Percentiles rank a stretch among this genome's conserved stretches.
phyloP scores from a whole-genome alignment of 2,888 invertebrate genomes.

The Sarcophaga rosellei region DNA sequence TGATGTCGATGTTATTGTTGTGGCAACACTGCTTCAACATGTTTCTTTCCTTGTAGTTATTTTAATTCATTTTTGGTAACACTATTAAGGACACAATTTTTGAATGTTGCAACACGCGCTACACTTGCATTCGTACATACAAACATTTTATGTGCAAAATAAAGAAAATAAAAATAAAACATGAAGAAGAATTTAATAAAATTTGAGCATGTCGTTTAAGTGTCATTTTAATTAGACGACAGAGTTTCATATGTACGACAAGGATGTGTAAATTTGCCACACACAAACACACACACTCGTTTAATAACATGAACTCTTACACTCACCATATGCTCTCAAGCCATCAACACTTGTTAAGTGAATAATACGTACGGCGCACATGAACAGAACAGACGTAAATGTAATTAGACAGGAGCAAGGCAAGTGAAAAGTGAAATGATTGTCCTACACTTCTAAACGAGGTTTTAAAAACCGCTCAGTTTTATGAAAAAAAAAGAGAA shows the following conservation, averaged over 20 bases:
- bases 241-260: background rate
- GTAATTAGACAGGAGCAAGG: slow-evolving; percentile 5
- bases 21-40: no score
- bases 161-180: no score
- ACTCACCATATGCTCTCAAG: background rate
- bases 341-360: background rate
- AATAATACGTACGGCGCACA: background rate
- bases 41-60: no score
- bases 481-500: background rate
- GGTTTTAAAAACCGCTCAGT: background rate
- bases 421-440: background rate
- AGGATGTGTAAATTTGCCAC: background rate
- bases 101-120: background rate
- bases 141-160: background rate
- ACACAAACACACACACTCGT: background rate
- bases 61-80: no score
- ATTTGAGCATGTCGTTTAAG: slow-evolving; percentile 32
- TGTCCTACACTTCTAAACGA: background rate
- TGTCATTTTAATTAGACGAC: slow-evolving; percentile 46
- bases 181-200: slow-evolving; percentile 16
- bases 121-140: background rate
- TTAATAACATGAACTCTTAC: background rate
- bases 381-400: background rate
- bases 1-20: no score
- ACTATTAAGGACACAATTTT: background rate